Base-by-base conservation (phyloP, 2,113 vertebrate species). In the Amazona guildingii region DNA sequence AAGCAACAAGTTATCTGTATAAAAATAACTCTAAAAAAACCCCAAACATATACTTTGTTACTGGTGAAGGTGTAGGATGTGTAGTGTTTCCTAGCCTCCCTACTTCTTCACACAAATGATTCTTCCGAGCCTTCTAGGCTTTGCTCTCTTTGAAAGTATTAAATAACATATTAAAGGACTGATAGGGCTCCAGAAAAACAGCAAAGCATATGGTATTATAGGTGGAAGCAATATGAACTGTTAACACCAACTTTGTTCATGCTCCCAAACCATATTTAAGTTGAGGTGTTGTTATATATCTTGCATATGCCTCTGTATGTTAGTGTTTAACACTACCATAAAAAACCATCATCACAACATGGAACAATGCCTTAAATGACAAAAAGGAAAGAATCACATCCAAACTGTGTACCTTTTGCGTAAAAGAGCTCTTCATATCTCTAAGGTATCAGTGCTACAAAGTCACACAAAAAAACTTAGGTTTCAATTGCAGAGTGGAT, bases 361-460 rank as follows among this genome's bases (percentile, higher is more conserved):
- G 77, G 77, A 88, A 92, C 80, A 90, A 92, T 96, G 18, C 25
- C 21, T 64, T 24, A 73, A 21, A 49, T 25, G 24, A 39, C 10
- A 72, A 73, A 66, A 73, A 37, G 9, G 85, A 95, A 97, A 91
- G 85, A 90, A 88, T 97, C 79, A 94, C 74, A 94, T 74, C 88
- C 88, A 86, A 86, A 33, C 13, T 4, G 9, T 83, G 79, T 94
- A 91, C 92, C 92, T 96, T 96, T 67, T 88, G 83, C 39, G 85
- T 80, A 97, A 97, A 97, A 92, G 63, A 69, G 37, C 35, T 64
- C 87, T 97, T 96, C 94, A 49, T 95, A 91, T 95, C 94, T 92
- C 77, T 35, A 86, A 90, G 31, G 18, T 48, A 17, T 21, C 55
- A 33, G 78, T 73, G 66, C 80, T 87, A 91, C 76, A 93, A 79